Evolutionary conservation across 2,888 invertebrate species (phyloP), one percentile per base, ranked within the genome.

Genomic region (Plusia festucae): DNA sequence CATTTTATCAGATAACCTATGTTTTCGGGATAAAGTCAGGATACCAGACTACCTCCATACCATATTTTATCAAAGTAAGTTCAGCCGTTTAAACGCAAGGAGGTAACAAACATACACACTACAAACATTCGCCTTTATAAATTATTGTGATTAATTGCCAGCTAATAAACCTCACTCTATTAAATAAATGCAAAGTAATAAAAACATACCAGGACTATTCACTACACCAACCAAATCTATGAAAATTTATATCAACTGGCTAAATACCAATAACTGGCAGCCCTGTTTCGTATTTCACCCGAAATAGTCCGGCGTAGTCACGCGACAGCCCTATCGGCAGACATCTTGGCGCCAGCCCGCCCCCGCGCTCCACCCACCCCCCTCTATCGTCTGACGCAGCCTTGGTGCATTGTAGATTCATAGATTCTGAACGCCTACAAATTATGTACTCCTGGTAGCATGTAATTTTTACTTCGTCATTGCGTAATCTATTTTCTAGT

Each of bases 291-390:
- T 79, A 79, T 77, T 82, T 79, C 60, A 78, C 81, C 80, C 82
- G 70, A 87, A 87, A 86, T 82, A 81, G 82, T 68, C 65, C 66
- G 34, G 52, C 53, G 66, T 76, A 79, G 85, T 85, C 90, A 89
- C 89, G 89, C 89, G 81, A 89, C 85, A 82, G 78, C 85, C 82
- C 87, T 91, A 90, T 91, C 90, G 78, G 84, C 81, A 90, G 91
- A 88, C 90, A 90, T 90, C 90, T 85, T 73, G 90, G 88, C 90
- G 90, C 88, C 89, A 32, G 59, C 74, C 63, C 65, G 69, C 76
- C 53, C 65, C 68, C 68, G 59, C 67, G 40, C 70, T 57, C 62
- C 70, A 24, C 68, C 60, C 58, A 44, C 53, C 53, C 75, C 68
- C 67, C 76, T 67, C 71, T 74, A 56, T 78, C 71, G 72, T 76